Conservation (phyloP, 1,140 invertebrate genomes). For the Drosophila pachea region DNA sequence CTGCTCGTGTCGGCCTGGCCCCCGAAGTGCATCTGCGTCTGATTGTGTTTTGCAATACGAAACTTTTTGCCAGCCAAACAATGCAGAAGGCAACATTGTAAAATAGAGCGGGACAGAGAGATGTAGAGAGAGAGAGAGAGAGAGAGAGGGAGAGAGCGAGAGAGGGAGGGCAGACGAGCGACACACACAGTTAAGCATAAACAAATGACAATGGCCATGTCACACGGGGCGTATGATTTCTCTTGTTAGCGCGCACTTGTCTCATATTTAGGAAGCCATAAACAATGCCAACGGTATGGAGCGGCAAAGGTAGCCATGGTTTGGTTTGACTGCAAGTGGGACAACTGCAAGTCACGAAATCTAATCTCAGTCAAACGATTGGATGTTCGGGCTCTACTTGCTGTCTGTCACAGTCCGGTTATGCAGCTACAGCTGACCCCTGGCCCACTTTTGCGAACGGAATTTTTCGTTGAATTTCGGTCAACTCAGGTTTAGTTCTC, state of each 20-base stretch:
- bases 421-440: constrained; percentile 2
- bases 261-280: constrained; percentile 66
- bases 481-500: constrained; percentile 1
- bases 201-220: constrained; percentile 53
- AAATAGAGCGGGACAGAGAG: constrained; percentile 7
- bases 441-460: background rate
- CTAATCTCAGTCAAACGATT: constrained; percentile 33
- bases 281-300: constrained; percentile 36
- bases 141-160: constrained; percentile 12
- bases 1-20: constrained; percentile 36
- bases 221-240: constrained; percentile 71
- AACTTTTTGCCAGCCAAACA: constrained; percentile 58
- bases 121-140: background rate
- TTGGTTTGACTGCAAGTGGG: background rate
- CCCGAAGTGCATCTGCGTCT: constrained; percentile 64
- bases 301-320: background rate
- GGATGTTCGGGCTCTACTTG: constrained; percentile 2
- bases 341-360: constrained; percentile 42
- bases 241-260: constrained; percentile 59
- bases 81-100: constrained; percentile 41
- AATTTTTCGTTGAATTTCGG: constrained; percentile 7
- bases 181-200: constrained; percentile 47
- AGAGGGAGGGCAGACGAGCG: background rate
- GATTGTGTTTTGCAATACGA: constrained; percentile 71
- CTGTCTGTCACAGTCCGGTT: constrained; percentile 9